Evolutionary conservation across 2,797 vertebrate species (phyloP).

Genomic region (Lagocephalus sceleratus): DNA sequence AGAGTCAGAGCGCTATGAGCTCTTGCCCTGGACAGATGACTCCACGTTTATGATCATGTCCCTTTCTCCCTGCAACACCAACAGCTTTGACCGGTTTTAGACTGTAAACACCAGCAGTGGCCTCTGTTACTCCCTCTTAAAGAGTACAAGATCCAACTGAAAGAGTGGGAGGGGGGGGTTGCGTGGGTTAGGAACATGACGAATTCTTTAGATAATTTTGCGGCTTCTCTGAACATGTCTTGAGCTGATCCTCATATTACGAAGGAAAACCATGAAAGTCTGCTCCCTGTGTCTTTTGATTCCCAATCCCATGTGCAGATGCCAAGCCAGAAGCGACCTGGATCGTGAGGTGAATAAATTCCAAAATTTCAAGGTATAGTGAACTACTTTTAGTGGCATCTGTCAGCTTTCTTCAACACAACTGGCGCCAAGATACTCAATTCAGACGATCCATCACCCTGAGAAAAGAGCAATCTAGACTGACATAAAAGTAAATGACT

Average conservation of each 20-base stretch:
- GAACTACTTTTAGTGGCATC: not conserved
- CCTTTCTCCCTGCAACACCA: slow-evolving; percentile 21
- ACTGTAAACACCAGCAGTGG: slow-evolving; percentile 3
- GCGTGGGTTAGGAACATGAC: slow-evolving; percentile 12
- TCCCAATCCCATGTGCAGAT: not conserved
- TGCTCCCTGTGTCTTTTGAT: not conserved
- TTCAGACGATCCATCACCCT: not conserved
- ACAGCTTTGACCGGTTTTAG: slow-evolving; percentile 17
- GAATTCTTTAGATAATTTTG: slow-evolving; percentile 31
- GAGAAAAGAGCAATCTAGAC: not conserved
- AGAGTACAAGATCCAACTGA: no score
- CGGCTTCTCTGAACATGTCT: slow-evolving; percentile 19
- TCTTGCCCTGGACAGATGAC: slow-evolving; percentile 45
- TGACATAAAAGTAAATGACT: not conserved
- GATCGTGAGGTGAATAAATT: not conserved
- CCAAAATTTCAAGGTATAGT: not conserved
- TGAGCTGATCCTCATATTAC: slow-evolving; percentile 2
- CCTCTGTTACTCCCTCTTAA: not conserved
- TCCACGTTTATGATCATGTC: slow-evolving; percentile 28
- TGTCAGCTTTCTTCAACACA: not conserved
- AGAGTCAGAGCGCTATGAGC: slow-evolving; percentile 39
- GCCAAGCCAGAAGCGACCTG: not conserved
- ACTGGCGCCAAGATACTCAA: not conserved
- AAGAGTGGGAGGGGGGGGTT: not conserved
- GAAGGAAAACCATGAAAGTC: slow-evolving; percentile 3